Evolutionary conservation across 2,888 invertebrate species (phyloP), one percentile per base, ranked within the genome.

Genomic region (Trichogramma dendrolimi): DNA sequence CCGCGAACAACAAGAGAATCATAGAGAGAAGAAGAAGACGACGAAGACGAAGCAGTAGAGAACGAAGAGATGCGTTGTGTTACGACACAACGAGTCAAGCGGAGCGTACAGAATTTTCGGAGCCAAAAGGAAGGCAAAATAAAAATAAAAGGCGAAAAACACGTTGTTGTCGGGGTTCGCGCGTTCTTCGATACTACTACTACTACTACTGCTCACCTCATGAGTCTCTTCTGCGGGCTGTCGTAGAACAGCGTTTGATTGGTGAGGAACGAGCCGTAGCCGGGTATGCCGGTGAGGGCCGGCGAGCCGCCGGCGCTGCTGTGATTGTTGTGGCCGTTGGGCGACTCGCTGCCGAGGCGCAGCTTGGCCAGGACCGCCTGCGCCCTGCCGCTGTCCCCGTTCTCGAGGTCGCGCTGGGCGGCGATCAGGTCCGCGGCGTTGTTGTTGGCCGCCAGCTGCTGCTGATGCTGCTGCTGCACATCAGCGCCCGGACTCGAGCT

Each of bases 361-460:
- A 47, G 2, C 1, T 10, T 5, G 38, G 69, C 62, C 57, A 44
- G 59, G 58, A 60, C 64, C 61, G 52, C 59, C 59, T 85, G 81
- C 71, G 83, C 83, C 71, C 83, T 79, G 53, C 68, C 68, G 54
- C 67, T 67, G 55, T 62, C 60, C 11, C 50, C 47, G 46, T 46
- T 56, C 6, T 67, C 82, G 81, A 69, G 84, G 80, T 74, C 85
- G 89, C 79, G 84, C 75, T 58, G 80, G 74, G 62, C 80, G 77
- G 68, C 83, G 82, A 64, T 79, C 81, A 42, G 74, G 76, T n/a
- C 48, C 55, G 14, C 38, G 10, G 39, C 51, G 39, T 46, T 44
- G 54, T 44, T 54, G 46, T 46, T 14, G 6, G 41, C 40, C 40
- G 41, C 46, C 0, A n/a, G 47, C 43, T 54, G 27, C 42, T 55